Base-by-base conservation (phyloP, 2,113 vertebrate genomes). In the Alaudala cheleensis region DNA sequence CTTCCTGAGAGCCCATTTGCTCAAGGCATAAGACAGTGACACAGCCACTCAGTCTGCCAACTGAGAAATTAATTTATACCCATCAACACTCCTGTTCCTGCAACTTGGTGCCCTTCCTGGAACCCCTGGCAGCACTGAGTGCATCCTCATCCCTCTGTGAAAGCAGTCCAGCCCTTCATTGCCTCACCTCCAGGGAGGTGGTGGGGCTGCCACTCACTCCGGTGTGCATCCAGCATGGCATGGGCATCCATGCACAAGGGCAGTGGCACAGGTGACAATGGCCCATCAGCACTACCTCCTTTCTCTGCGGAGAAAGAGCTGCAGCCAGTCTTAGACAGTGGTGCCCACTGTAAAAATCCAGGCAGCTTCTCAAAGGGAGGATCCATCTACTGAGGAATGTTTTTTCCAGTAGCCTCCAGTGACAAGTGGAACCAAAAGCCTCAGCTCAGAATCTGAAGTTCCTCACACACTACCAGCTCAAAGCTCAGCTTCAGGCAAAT, bases 231-330 rank as follows among this genome's bases (percentile, higher is more conserved):
- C 17, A 47, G 28, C 39, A 60, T 10, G 45, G 22, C 72, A 67
- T 1, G 4, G 23, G 28, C 28, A 62, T 12, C 47, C 54, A 33
- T 8, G 29, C 24, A 56, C 42, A 72, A 76, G 26, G n/a, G n/a
- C 60, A 45, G 47, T 4, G n/a, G n/a, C 60, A 70, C 58, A 53
- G 31, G 6, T 45, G 51, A 57, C 45, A 42, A 6, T 0, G 3
- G 45, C 17, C 54, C 28, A 53, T 3, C 26, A 82, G 51, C 2
- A 0, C 49, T 2, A 21, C 5, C 14, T 20, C 5, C 7, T 16
- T 1, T 2, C 40, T 47, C 57, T 31, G 22, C 37, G n/a, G n/a
- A n/a, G n/a, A n/a, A n/a, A n/a, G n/a, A 11, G 17, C 0, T 7
- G 19, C 50, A 69, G 26, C 26, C 11, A 11, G 22, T 37, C 69